A percentile compares a stretch with the other conserved stretches of the same genome.
Conservation (phyloP, 2,888 invertebrate genomes). For the Tineola bisselliella region DNA sequence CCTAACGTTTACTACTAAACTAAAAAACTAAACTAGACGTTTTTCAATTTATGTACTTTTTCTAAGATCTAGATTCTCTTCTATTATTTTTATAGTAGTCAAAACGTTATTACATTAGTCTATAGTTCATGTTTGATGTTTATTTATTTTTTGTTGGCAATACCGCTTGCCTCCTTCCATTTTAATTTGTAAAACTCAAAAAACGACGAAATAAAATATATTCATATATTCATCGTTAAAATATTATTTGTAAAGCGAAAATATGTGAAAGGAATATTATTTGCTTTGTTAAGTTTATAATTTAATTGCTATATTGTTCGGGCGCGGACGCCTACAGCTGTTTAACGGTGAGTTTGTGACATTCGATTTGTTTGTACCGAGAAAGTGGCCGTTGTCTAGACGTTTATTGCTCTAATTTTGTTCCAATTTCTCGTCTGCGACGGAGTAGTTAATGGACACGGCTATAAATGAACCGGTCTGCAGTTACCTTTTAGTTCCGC, state of each 20-base stretch:
- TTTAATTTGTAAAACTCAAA: constrained; percentile 48
- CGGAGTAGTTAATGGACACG: constrained; percentile 31
- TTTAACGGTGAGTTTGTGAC: constrained; percentile 49
- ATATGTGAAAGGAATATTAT: constrained; percentile 45
- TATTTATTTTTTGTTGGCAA: constrained; percentile 26
- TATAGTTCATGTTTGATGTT: too few species aligned
- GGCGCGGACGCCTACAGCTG: constrained; percentile 25
- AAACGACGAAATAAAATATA: constrained; percentile 36
- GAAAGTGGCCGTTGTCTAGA: constrained; percentile 60
- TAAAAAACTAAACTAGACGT: too few species aligned
- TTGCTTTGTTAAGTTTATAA: constrained; percentile 34
- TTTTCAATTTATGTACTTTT: too few species aligned
- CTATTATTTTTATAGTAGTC: too few species aligned
- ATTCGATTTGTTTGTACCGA: constrained; percentile 56
- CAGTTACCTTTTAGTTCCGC: constrained; percentile 44
- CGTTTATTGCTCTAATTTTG: constrained; percentile 37
- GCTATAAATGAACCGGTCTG: constrained; percentile 48
- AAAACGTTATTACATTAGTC: too few species aligned
- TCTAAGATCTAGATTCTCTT: too few species aligned
- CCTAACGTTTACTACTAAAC: too few species aligned
- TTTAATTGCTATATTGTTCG: constrained; percentile 28
- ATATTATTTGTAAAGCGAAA: constrained; percentile 28
- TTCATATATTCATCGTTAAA: background rate
- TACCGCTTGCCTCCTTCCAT: constrained; percentile 48
- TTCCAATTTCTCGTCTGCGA: constrained; percentile 50